These are phyloP conservation scores for Penaeus chinensis DNA, from an alignment of 1,140 invertebrate species.

Conservation along the genomic window DNA sequence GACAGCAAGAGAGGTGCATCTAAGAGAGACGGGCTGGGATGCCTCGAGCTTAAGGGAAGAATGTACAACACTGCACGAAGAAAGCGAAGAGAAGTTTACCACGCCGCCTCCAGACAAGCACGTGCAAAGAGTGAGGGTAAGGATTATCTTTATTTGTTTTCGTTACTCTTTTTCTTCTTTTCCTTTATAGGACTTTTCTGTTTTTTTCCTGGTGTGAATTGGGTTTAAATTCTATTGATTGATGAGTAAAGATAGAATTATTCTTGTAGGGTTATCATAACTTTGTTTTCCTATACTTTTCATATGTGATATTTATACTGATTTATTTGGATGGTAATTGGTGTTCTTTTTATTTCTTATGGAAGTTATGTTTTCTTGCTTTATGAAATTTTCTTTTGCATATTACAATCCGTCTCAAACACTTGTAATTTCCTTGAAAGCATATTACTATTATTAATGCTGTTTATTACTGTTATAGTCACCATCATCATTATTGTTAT, in stretches of 20 bases:
- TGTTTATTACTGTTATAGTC: neutral
- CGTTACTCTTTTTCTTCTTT: neutral
- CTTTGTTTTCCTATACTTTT: too few species aligned
- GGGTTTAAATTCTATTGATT: too few species aligned
- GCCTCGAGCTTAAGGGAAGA: constrained; percentile 25
- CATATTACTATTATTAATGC: too few species aligned
- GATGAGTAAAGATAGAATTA: too few species aligned
- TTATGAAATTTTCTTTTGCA: too few species aligned
- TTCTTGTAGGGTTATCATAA: too few species aligned
- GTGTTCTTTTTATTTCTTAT: too few species aligned
- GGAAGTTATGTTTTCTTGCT: too few species aligned
- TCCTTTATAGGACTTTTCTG: neutral
- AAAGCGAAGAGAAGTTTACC: constrained; percentile 54
- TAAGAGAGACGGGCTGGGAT: constrained; percentile 32
- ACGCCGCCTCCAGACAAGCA: constrained; percentile 48
- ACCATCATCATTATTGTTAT: neutral
- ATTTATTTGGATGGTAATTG: too few species aligned
- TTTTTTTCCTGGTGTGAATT: neutral
- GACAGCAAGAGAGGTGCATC: constrained; percentile 7
- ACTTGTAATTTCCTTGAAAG: too few species aligned
- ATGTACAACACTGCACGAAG: constrained; percentile 41
- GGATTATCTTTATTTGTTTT: constrained; percentile 62
- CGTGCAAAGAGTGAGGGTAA: constrained; percentile 73
- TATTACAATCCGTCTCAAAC: too few species aligned
- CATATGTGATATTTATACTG: too few species aligned